These are phyloP conservation scores for Cynodonichthys magdalenae DNA, from an alignment of 2,797 vertebrate genomes.

Conservation along the genomic window DNA sequence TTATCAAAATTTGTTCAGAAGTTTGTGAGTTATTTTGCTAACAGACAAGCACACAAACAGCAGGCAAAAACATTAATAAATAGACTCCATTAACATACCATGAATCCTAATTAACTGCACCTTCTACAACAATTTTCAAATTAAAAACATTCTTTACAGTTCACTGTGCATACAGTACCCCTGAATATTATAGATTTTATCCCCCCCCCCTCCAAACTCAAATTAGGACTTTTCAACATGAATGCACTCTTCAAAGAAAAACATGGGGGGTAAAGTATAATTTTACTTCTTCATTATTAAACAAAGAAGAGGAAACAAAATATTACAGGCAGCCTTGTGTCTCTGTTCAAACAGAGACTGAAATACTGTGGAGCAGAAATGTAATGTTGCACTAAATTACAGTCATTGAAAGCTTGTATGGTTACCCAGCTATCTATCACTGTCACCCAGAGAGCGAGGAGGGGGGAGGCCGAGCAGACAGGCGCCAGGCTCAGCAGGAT, in stretches of 20 bases:
- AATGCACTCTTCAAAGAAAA: slow-evolving; percentile 54
- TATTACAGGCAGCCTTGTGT: slow-evolving; percentile 37
- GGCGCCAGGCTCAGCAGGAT: slow-evolving; percentile 88
- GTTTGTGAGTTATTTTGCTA: no score
- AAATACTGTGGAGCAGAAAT: slow-evolving; percentile 67
- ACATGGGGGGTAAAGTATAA: slow-evolving; percentile 27
- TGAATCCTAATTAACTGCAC: no score
- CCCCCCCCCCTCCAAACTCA: slow-evolving; percentile 17
- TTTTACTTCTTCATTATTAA: slow-evolving; percentile 69
- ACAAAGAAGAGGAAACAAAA: slow-evolving; percentile 61
- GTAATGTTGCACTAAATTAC: slow-evolving; percentile 76
- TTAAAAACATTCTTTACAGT: no score
- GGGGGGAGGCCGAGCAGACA: slow-evolving; percentile 69
- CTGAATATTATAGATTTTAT: slow-evolving; percentile 5
- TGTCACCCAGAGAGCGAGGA: slow-evolving; percentile 65
- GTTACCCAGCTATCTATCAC: slow-evolving; percentile 74
- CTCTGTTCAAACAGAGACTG: slow-evolving; percentile 55
- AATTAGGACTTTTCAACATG: slow-evolving; percentile 43
- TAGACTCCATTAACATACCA: no score
- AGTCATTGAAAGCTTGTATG: slow-evolving; percentile 72
- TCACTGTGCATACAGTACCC: no score
- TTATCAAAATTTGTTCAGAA: no score
- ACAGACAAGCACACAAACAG: no score
- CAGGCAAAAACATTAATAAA: no score
- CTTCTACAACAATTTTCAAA: no score